Evolutionary conservation across 2,797 vertebrate genomes (phyloP).

Genomic region (Chelon auratus): DNA sequence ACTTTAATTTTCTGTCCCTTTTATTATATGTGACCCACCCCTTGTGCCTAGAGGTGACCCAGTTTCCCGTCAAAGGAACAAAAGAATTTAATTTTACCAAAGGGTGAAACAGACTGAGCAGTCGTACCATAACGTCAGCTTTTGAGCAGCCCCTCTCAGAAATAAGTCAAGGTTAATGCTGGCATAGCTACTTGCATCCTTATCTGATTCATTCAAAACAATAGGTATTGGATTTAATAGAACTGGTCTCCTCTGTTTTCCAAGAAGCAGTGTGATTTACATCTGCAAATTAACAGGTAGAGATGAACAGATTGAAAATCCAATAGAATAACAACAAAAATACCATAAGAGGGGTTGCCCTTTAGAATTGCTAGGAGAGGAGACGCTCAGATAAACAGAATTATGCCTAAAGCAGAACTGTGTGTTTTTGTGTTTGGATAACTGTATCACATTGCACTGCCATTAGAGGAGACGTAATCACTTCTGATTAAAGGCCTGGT

Average conservation of each 20-base stretch:
- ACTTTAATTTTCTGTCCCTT: conserved; percentile 82
- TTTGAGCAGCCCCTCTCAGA: conserved; percentile 31
- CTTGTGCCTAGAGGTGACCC: conserved; percentile 66
- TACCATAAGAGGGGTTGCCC: conserved; percentile 4
- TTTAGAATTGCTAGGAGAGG: conserved; percentile 15
- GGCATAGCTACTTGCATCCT: conserved; percentile 12
- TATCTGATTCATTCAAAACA: conserved; percentile 54
- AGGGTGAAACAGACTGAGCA: conserved; percentile 41
- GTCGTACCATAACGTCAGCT: conserved; percentile 18
- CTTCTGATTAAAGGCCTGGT: conserved; percentile 73
- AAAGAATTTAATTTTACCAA: conserved; percentile 54
- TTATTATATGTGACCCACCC: conserved; percentile 80
- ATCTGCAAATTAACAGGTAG: conserved; percentile 46
- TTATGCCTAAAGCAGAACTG: conserved; percentile 7
- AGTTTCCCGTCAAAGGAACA: conserved; percentile 69
- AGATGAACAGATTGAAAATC: conserved; percentile 24
- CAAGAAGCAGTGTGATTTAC: conserved; percentile 51
- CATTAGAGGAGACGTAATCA: conserved; percentile 72
- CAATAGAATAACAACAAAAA: conserved; percentile 41
- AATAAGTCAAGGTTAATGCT: conserved; percentile 39
- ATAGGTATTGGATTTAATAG: conserved; percentile 39
- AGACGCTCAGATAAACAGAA: conserved; percentile 24
- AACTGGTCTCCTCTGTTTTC: conserved; percentile 7
- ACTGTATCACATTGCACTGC: conserved; percentile 42
- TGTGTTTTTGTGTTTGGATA: conserved; percentile 12